Conservation (phyloP, 2,797 vertebrate genomes). For the Brotogeris chrysoptera region DNA sequence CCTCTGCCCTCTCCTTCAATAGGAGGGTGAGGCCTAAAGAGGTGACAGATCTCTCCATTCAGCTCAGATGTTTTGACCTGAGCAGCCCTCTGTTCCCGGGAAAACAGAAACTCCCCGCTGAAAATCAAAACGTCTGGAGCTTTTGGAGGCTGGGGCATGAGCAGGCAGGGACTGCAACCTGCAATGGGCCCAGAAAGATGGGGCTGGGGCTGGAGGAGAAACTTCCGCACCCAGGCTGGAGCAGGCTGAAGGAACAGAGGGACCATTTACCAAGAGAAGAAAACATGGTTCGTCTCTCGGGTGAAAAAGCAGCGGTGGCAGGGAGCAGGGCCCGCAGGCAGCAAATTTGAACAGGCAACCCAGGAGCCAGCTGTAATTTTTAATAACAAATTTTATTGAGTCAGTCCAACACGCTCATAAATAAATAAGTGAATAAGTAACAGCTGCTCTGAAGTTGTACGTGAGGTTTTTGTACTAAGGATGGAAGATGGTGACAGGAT, state of each 20-base stretch:
- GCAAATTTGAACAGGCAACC: background rate
- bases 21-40: background rate
- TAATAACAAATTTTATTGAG: background rate
- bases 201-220: background rate
- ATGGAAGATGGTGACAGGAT: background rate
- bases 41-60: background rate
- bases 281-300: background rate
- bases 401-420: background rate
- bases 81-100: background rate
- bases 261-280: background rate
- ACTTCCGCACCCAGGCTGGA: background rate
- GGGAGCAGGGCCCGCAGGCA: background rate
- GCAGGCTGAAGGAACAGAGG: background rate
- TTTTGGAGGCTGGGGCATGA: background rate
- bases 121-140: background rate
- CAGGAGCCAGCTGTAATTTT: background rate
- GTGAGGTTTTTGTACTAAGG: background rate
- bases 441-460: background rate
- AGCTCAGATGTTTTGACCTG: background rate
- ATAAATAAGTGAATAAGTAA: background rate
- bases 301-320: background rate
- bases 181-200: background rate
- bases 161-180: background rate
- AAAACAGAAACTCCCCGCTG: background rate
- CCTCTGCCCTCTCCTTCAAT: background rate